Percentiles rank a stretch among this genome's conserved stretches.
Conservation (phyloP, 2,113 vertebrate species). For the Cyphomyrus plagiostoma region DNA sequence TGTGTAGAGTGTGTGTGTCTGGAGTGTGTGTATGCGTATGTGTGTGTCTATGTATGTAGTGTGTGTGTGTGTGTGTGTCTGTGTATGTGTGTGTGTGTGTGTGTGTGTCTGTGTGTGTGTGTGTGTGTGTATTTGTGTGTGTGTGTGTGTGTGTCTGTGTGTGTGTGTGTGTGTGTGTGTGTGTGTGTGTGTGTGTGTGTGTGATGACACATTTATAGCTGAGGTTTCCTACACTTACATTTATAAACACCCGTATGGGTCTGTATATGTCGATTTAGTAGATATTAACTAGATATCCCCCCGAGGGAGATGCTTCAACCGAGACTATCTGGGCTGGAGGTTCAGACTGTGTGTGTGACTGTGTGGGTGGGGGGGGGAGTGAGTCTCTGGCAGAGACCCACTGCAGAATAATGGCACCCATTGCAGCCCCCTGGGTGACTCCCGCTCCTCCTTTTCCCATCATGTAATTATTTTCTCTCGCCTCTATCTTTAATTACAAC, state of each 20-base stretch:
- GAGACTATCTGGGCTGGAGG: background rate
- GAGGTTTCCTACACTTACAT: background rate
- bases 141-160: background rate
- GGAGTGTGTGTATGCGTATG: no score
- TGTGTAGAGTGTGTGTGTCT: no score
- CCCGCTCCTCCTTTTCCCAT: conserved; percentile 21
- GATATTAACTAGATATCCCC: background rate
- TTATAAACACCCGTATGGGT: background rate
- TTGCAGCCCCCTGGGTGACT: background rate
- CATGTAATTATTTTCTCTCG: conserved; percentile 49
- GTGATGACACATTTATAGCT: background rate
- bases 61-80: background rate
- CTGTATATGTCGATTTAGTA: background rate
- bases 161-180: background rate
- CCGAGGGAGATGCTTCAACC: background rate
- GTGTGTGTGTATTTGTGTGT: background rate
- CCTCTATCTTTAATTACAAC: conserved; percentile 60
- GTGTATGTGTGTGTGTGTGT: background rate
- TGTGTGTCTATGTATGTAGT: background rate
- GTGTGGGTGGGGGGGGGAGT: background rate
- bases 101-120: background rate
- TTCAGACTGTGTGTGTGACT: background rate
- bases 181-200: background rate
- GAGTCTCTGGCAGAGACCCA: background rate
- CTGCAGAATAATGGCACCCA: background rate